A percentile compares a stretch with the other conserved stretches of the same genome.
Conservation (phyloP, 2,888 invertebrate genomes). For the Parapristionchus giblindavisi region DNA sequence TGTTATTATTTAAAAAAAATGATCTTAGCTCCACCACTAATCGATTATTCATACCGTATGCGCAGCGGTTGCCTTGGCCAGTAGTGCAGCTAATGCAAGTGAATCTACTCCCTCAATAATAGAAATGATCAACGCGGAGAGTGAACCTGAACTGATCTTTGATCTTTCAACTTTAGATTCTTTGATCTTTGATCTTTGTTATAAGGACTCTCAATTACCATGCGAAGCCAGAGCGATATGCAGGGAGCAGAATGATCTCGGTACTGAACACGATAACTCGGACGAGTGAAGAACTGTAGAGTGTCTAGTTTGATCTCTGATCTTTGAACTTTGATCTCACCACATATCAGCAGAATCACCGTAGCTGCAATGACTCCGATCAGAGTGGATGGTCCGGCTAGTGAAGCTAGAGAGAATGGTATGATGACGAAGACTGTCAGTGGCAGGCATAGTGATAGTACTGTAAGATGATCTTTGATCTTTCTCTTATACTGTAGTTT, state of each 20-base stretch:
- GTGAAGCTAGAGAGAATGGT: conserved; percentile 29
- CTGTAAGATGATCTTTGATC: not conserved
- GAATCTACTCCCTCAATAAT: conserved; percentile 30
- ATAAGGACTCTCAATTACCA: not conserved
- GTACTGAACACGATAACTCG: conserved; percentile 27
- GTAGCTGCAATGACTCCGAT: conserved; percentile 24
- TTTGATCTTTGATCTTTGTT: not conserved
- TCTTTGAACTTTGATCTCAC: not conserved
- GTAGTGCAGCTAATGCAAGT: conserved; percentile 30
- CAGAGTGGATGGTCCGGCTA: conserved; percentile 35
- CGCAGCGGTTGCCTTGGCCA: conserved; percentile 34
- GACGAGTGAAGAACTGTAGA: conserved; percentile 32
- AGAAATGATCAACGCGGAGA: conserved; percentile 1
- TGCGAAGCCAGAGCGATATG: conserved; percentile 25
- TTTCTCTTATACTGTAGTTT: not conserved
- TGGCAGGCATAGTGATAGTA: conserved; percentile 34
- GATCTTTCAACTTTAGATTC: no score
- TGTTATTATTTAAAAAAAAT: no score
- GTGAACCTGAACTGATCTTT: not conserved
- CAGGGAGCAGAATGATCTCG: conserved; percentile 15
- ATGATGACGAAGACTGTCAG: conserved; percentile 38
- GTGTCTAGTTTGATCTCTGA: not conserved
- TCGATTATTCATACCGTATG: conserved; percentile 33
- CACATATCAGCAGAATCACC: conserved; percentile 22
- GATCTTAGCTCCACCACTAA: no score